Base-by-base conservation (phyloP, 2,888 invertebrate species). In the Plagodis pulveraria region DNA sequence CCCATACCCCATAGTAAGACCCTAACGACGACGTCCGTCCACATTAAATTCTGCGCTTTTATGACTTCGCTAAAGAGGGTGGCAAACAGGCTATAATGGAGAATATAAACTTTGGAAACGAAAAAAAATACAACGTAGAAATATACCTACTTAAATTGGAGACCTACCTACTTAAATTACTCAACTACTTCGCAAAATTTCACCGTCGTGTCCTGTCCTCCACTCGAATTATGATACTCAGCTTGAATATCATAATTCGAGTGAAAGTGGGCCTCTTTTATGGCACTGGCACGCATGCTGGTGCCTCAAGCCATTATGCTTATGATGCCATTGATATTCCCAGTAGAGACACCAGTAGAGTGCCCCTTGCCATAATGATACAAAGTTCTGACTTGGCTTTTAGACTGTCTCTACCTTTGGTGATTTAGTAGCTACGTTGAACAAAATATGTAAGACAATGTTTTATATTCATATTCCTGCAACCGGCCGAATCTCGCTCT, bases 271-370 rank as follows among this genome's bases (percentile, higher is more conserved):
- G 65, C 55, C 64, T 66, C 72, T 64, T 73, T 75, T 80, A 77
- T 77, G 78, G 66, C 63, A 67, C 61, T 62, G 65, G 66, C 70
- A 74, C 72, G 73, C 76, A 73, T 71, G 72, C 73, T 71, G 73
- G 69, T 73, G 71, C 73, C 78, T 77, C 78, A 73, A 74, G 73
- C 76, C 82, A 83, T 85, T 81, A 81, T 77, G 79, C 74, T 82
- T 83, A 79, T 78, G 75, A 74, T 69, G 76, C 74, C 80, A 86
- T 86, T 86, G 81, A 73, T 81, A 86, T 86, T 85, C 86, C 73
- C 74, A 53, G 61, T 72, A 71, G 79, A 66, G 71, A 65, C 73
- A 67, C 41, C 52, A 74, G 78, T 67, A 66, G 70, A 80, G 74
- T 78, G 76, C 74, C 71, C 70, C 70, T 62, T 60, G 62, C 72